Base-by-base conservation (phyloP, 1,140 invertebrate genomes). In the Ridgeia piscesae region DNA sequence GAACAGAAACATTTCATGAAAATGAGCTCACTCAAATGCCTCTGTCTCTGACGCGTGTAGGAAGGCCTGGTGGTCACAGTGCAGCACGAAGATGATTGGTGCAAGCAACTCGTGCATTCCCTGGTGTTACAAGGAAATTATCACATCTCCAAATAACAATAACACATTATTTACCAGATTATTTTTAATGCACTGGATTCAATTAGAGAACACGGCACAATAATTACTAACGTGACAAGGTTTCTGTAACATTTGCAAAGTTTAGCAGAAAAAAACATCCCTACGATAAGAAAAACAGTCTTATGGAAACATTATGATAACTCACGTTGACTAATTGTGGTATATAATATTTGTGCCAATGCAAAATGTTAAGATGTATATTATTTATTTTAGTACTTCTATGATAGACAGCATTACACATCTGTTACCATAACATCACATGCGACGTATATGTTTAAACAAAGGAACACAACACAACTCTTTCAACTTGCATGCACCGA, bases 21-120 rank as follows among this genome's bases (percentile, higher is more conserved):
- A 90, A 42, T 90, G 89, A 93, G 95, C 96, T 96, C 95, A 96
- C 96, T 94, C 94, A 77, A 96, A 92, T 34, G 94, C 94, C 91
- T 96, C 95, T 27, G 95, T 95, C 93, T 96, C 96, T n/a, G 94
- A 95, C 27, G 96, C 96, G 94, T 96, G 95, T 27, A 96, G 94
- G 93, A 97, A 97, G 0, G 97, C 97, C 94, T 97, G 97, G 93
- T 97, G 97, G 95, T 98, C 98, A 94, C 96, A 97, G 94, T 97
- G 97, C 34, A 98, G 95, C 8, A 98, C 97, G 95, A 97, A 98
- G 77, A 98, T 96, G 88, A 98, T 95, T 0, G 98, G 98, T 11
- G 97, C 98, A 91, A 98, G 95, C 91, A 98, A 96, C 95, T 98
- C 98, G 95, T 98, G 98, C 98, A 98, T 98, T n/a, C 98, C 98